phyloP scores from a whole-genome alignment of 2,797 vertebrate genomes.

The Sebastolobus alascanus region DNA sequence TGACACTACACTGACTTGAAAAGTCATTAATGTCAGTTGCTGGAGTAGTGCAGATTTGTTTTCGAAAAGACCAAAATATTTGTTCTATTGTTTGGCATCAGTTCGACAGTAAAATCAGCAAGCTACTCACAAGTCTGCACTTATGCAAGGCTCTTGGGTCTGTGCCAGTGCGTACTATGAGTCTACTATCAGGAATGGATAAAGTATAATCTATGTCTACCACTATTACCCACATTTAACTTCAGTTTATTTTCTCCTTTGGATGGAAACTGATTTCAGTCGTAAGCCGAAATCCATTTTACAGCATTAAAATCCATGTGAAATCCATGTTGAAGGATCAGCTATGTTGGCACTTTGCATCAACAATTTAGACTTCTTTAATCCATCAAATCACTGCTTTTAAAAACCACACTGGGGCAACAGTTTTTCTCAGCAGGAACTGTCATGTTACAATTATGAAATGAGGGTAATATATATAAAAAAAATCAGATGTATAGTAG shows the following conservation, averaged over 20 bases:
- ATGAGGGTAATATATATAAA: background rate
- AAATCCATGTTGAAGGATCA: constrained; percentile 9
- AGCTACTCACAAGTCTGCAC: background rate
- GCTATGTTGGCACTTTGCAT: constrained; percentile 1
- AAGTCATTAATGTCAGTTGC: background rate
- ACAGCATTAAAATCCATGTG: constrained; percentile 6
- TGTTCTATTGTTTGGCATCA: constrained; percentile 1
- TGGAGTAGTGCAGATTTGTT: background rate
- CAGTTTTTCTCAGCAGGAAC: background rate
- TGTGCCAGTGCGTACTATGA: background rate
- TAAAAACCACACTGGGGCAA: background rate
- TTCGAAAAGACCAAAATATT: background rate
- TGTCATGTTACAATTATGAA: background rate
- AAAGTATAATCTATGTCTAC: background rate
- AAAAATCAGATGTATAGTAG: background rate
- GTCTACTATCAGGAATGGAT: constrained; percentile 1
- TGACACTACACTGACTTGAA: constrained; percentile 4
- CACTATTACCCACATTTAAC: background rate
- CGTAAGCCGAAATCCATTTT: constrained; percentile 22
- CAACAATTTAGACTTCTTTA: constrained; percentile 1
- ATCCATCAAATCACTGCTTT: constrained; percentile 12
- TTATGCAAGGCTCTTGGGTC: background rate
- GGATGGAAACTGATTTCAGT: constrained; percentile 24
- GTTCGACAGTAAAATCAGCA: background rate
- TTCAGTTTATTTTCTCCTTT: constrained; percentile 13